Percentiles rank a stretch among this genome's conserved stretches.
Evolutionary conservation across 2,113 vertebrate genomes (phyloP).

Genomic region (Labeo catla): DNA sequence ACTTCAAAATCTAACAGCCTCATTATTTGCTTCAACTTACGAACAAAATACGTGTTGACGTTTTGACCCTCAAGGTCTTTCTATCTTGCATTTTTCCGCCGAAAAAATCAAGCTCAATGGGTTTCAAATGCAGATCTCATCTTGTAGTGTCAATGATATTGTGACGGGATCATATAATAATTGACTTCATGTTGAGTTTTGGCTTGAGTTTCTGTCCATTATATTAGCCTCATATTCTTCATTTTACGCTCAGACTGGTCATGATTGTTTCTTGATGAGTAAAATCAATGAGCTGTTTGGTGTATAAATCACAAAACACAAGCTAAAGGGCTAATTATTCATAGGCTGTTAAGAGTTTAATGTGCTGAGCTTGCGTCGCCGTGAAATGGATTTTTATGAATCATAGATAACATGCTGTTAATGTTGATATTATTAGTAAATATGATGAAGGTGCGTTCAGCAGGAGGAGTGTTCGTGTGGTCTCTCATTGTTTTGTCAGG

Average conservation of each 20-base stretch:
- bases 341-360: slow-evolving; percentile 12
- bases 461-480: neutral
- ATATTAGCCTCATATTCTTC: neutral
- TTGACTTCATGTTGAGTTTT: slow-evolving; percentile 17
- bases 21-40: neutral
- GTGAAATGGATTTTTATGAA: neutral
- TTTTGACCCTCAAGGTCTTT: neutral
- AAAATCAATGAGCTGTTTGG: slow-evolving; percentile 33
- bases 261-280: slow-evolving; percentile 36
- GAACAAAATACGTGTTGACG: neutral
- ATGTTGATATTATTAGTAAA: neutral
- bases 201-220: neutral
- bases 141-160: neutral
- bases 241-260: slow-evolving; percentile 7
- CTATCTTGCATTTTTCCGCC: neutral
- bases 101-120: neutral
- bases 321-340: neutral
- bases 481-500: neutral
- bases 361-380: neutral
- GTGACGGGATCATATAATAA: neutral
- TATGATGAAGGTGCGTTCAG: neutral
- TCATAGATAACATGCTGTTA: neutral
- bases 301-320: slow-evolving; percentile 16
- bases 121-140: neutral
- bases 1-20: neutral